These are phyloP conservation scores for Sinhomidia bicolor DNA, from an alignment of 2,888 invertebrate species.

Conservation along the genomic window DNA sequence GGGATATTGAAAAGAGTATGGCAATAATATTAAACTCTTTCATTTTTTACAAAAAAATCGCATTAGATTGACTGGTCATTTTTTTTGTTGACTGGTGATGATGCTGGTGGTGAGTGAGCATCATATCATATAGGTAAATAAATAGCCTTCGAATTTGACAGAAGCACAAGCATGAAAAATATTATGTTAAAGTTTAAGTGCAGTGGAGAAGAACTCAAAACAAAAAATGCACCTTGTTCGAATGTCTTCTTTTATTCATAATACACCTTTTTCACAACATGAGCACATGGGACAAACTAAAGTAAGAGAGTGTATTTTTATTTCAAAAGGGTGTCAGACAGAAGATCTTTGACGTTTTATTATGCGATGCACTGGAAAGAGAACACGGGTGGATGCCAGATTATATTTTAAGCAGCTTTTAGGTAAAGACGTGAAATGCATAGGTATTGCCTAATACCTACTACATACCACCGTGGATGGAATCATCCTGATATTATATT, in stretches of 20 bases:
- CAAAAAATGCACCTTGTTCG: background rate
- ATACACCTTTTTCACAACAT: too few relatives aligned
- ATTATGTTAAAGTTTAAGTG: background rate
- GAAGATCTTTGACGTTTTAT: background rate
- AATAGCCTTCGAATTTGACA: constrained; percentile 17
- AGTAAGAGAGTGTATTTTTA: too few relatives aligned
- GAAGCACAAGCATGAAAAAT: background rate
- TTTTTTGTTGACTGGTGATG: background rate
- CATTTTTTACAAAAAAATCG: background rate
- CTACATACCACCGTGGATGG: background rate
- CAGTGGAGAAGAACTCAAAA: background rate
- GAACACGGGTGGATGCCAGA: too few relatives aligned
- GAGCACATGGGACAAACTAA: too few relatives aligned
- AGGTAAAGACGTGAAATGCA: constrained; percentile 45
- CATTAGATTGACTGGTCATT: background rate
- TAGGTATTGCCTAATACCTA: too few relatives aligned
- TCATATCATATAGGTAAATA: background rate
- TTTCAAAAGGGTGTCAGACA: too few relatives aligned
- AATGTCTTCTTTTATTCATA: background rate
- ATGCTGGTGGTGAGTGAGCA: background rate
- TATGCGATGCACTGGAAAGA: background rate
- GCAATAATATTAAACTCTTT: background rate
- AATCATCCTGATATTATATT: background rate
- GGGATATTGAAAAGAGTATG: background rate
- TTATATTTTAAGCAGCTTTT: constrained; percentile 7